These are phyloP conservation scores for Apeltes quadracus DNA, from an alignment of 2,113 vertebrate species.

Conservation along the genomic window DNA sequence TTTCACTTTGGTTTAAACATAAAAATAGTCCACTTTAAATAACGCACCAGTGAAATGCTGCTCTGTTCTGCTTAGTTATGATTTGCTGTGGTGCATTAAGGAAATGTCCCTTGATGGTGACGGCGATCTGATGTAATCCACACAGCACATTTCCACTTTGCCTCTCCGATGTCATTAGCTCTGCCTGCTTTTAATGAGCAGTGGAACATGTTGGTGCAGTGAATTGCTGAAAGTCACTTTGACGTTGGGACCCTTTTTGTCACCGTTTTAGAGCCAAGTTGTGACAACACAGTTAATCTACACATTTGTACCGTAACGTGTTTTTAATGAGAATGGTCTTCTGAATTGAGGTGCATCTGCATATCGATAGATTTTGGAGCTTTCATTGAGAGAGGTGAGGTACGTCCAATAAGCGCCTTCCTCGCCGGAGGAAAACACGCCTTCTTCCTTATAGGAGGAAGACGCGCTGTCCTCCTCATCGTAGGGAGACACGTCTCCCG, in stretches of 20 bases:
- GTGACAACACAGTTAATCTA: too few relatives aligned
- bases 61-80: neutral
- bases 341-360: neutral
- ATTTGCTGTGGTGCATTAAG: neutral
- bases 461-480: neutral
- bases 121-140: slow-evolving; percentile 29
- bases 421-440: slow-evolving; percentile 1
- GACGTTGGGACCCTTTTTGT: neutral
- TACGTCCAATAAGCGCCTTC: neutral
- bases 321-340: neutral
- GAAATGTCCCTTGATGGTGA: neutral
- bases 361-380: neutral
- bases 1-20: neutral
- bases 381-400: neutral
- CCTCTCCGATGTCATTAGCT: slow-evolving; percentile 11
- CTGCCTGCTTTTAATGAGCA: slow-evolving; percentile 16
- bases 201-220: slow-evolving; percentile 2
- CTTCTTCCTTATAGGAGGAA: neutral
- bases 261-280: neutral
- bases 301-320: neutral
- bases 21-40: too few relatives aligned
- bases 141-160: slow-evolving; percentile 7
- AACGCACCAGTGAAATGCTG: neutral
- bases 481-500: slow-evolving; percentile 10
- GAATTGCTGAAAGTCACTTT: neutral